A percentile compares a stretch with the other conserved stretches of the same genome.
phyloP scores from a whole-genome alignment of 2,113 vertebrate species.

The Nibea albiflora region DNA sequence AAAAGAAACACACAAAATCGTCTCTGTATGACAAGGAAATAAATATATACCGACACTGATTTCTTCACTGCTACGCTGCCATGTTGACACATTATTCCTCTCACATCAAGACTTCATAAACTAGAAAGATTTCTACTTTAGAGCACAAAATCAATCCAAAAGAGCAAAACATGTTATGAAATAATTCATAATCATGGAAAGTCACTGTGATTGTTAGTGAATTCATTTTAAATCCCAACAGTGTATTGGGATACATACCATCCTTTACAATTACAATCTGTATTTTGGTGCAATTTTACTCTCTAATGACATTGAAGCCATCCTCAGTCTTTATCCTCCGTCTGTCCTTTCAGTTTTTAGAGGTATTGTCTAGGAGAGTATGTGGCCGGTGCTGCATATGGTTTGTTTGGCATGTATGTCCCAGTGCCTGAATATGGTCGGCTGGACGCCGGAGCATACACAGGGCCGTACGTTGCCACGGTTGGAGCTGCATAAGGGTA shows the following conservation, averaged over 20 bases:
- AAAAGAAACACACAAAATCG: slow-evolving; percentile 22
- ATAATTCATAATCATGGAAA: neutral
- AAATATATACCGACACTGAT: slow-evolving; percentile 29
- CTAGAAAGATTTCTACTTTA: slow-evolving; percentile 3
- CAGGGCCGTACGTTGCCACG: slow-evolving; percentile 52
- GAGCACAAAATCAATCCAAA: neutral
- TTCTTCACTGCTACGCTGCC: neutral
- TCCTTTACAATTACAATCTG: neutral
- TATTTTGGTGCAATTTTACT: neutral
- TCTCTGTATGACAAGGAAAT: slow-evolving; percentile 29
- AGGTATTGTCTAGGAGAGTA: slow-evolving; percentile 69
- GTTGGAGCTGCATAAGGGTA: slow-evolving; percentile 71
- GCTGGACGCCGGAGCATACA: slow-evolving; percentile 72
- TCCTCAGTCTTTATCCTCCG: slow-evolving; percentile 21
- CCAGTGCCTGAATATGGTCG: slow-evolving; percentile 56
- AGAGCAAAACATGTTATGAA: neutral
- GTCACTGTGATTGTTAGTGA: neutral
- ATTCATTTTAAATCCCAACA: neutral
- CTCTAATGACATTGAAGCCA: neutral
- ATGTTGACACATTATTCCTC: neutral
- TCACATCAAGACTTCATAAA: neutral
- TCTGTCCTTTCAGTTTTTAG: slow-evolving; percentile 37
- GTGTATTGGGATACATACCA: neutral
- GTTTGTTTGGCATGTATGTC: slow-evolving; percentile 71
- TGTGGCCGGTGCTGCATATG: slow-evolving; percentile 55